phyloP scores from a whole-genome alignment of 2,797 vertebrate genomes.

The Myiotriccus ornatus region DNA sequence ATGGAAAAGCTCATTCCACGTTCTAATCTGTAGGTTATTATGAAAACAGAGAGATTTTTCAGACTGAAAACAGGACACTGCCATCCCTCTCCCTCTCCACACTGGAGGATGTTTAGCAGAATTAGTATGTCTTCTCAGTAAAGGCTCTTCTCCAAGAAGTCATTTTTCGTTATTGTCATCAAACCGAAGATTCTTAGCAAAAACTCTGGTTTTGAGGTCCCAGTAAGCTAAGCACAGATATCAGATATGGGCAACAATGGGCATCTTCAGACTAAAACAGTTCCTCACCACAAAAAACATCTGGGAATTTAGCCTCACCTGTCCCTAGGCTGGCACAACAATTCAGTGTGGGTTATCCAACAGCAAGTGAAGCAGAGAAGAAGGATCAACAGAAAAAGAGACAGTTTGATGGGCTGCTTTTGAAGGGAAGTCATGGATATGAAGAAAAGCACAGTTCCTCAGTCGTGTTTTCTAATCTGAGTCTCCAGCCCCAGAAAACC shows the following conservation, averaged over 20 bases:
- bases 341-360: background rate
- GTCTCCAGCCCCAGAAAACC: background rate
- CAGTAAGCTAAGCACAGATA: background rate
- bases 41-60: background rate
- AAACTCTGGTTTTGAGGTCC: background rate
- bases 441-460: background rate
- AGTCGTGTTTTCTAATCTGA: rapidly evolving
- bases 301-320: background rate
- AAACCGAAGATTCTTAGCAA: background rate
- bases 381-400: background rate
- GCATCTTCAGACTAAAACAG: background rate
- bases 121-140: background rate
- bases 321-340: background rate
- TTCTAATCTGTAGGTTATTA: background rate
- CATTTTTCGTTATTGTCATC: background rate
- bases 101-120: background rate
- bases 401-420: background rate
- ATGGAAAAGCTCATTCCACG: background rate
- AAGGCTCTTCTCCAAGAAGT: background rate
- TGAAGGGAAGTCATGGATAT: background rate
- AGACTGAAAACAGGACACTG: background rate
- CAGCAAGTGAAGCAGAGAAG: background rate
- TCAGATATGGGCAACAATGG: rapidly evolving
- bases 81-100: background rate
- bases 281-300: background rate